A percentile compares a stretch with the other conserved stretches of the same genome.
Evolutionary conservation across 92 coral and sea anemone species (phyloP).

Genomic region (Umimayanthus kanabou): DNA sequence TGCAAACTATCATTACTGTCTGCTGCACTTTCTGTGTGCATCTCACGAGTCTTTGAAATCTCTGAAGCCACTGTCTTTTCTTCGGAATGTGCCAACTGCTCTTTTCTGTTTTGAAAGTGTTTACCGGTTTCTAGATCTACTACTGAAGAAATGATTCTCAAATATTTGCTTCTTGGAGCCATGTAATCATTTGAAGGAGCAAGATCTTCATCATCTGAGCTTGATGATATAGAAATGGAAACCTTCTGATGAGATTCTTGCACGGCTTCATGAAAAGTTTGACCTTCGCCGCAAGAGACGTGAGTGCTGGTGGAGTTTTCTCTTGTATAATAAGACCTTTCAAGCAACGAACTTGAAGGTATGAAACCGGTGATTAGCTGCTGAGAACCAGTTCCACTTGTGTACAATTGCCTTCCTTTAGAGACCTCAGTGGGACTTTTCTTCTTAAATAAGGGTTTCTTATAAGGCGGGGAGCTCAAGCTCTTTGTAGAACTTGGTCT

Average conservation of each 20-base stretch:
- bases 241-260: neutral
- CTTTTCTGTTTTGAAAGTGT: neutral
- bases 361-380: neutral
- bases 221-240: neutral
- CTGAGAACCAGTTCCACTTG: neutral
- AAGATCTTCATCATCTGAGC: neutral
- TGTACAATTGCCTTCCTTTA: neutral
- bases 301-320: neutral
- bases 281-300: neutral
- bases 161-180: neutral
- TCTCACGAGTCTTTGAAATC: neutral
- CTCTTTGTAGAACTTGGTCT: neutral
- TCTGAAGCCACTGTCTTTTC: neutral
- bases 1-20: neutral
- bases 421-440: neutral
- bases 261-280: neutral
- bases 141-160: neutral
- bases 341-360: neutral
- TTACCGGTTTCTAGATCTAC: neutral
- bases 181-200: neutral
- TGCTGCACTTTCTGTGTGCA: neutral
- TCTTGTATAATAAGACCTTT: neutral
- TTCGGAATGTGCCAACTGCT: neutral
- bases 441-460: slow-evolving; percentile 21
- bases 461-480: neutral